Percentiles rank a stretch among this genome's conserved stretches.
Evolutionary conservation across 2,888 invertebrate genomes (phyloP).

Genomic region (Athalia rosae): DNA sequence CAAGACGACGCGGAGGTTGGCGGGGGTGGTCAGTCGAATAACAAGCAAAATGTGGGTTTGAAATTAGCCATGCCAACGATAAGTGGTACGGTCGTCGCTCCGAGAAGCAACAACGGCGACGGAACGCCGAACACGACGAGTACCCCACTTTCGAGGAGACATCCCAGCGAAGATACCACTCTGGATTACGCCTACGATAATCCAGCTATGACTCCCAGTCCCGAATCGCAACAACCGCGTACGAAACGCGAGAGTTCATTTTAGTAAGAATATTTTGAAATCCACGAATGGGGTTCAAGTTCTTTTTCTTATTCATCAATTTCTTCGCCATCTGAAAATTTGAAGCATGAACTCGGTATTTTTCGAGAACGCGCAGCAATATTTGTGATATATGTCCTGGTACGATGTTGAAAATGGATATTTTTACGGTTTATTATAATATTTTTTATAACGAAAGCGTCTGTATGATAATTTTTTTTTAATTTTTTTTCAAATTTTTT

Average conservation of each 20-base stretch:
- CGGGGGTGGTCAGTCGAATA: conserved; percentile 6
- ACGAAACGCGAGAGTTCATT: conserved; percentile 68
- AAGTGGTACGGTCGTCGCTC: conserved; percentile 60
- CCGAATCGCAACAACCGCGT: conserved; percentile 65
- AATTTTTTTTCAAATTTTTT: no score
- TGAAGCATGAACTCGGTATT: not conserved
- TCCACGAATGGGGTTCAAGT: not conserved
- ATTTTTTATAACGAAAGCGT: not conserved
- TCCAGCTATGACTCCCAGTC: conserved; percentile 82
- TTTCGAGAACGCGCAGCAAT: not conserved
- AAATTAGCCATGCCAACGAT: conserved; percentile 67
- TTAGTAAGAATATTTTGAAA: conserved; percentile 50
- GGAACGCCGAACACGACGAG: conserved; percentile 81
- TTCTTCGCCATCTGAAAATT: no score
- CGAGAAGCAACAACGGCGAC: conserved; percentile 75
- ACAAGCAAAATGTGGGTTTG: conserved; percentile 59
- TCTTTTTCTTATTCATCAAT: not conserved
- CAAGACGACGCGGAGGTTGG: conserved; percentile 63
- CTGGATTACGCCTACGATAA: conserved; percentile 88
- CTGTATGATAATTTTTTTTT: no score
- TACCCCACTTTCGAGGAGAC: conserved; percentile 82
- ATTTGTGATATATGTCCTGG: conserved; percentile 24
- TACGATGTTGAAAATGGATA: not conserved
- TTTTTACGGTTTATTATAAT: conserved; percentile 6
- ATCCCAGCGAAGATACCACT: conserved; percentile 86